Percentiles rank a stretch among this genome's conserved stretches.
Evolutionary conservation across 2,888 invertebrate species (phyloP).

Genomic region (Unio pictorum): DNA sequence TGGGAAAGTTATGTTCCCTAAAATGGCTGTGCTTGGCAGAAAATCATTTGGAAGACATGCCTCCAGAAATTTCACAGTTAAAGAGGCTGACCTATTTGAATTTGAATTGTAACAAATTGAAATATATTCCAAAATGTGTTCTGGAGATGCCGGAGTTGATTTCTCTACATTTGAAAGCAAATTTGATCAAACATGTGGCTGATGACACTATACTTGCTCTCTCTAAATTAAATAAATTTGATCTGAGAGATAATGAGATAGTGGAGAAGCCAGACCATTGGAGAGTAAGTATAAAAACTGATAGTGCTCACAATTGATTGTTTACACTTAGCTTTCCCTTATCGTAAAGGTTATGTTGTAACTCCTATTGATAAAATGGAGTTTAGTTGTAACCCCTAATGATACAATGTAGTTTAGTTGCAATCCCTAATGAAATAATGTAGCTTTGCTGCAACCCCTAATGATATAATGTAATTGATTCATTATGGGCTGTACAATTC

Average conservation of each 20-base stretch:
- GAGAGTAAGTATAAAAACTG: constrained; percentile 53
- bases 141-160: constrained; percentile 45
- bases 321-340: too few species aligned
- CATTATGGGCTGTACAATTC: too few species aligned
- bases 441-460: too few species aligned
- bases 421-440: too few species aligned
- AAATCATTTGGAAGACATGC: constrained; percentile 59
- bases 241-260: constrained; percentile 64
- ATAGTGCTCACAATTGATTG: too few species aligned
- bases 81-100: constrained; percentile 56
- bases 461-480: too few species aligned
- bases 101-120: constrained; percentile 60
- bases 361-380: too few species aligned
- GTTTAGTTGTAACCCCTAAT: too few species aligned
- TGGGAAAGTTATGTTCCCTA: constrained; percentile 50
- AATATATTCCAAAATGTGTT: constrained; percentile 55
- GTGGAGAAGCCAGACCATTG: constrained; percentile 60
- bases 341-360: too few species aligned
- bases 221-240: constrained; percentile 61
- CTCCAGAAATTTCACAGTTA: constrained; percentile 46
- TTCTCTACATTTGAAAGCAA: constrained; percentile 54
- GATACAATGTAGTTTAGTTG: too few species aligned
- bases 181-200: constrained; percentile 47
- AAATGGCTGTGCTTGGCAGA: constrained; percentile 65
- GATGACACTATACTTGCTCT: constrained; percentile 64